Evolutionary conservation across 2,797 vertebrate genomes (phyloP).

Genomic region (Sebastes dallii): DNA sequence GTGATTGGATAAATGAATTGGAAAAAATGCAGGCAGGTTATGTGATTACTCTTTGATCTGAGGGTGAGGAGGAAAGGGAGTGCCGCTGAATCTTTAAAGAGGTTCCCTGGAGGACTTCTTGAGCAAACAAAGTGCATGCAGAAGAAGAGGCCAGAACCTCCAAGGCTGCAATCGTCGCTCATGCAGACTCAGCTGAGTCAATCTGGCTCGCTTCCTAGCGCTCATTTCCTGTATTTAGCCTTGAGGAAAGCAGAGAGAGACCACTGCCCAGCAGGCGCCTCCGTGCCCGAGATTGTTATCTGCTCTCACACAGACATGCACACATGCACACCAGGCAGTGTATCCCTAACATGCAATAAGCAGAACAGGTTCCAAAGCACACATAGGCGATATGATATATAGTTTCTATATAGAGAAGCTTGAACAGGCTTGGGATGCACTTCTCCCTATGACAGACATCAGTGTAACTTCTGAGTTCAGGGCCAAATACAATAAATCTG

Average conservation of each 20-base stretch:
- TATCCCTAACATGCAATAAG: slow-evolving; percentile 43
- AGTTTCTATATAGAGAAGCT: slow-evolving; percentile 22
- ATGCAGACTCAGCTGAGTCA: slow-evolving; percentile 56
- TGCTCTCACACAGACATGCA: slow-evolving; percentile 48
- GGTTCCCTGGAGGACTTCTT: slow-evolving; percentile 49
- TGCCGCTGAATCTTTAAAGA: slow-evolving; percentile 45
- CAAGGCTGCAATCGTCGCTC: slow-evolving; percentile 50
- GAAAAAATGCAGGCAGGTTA: slow-evolving; percentile 29
- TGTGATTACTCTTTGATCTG: slow-evolving; percentile 48
- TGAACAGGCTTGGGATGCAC: slow-evolving; percentile 18
- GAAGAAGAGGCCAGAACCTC: slow-evolving; percentile 36
- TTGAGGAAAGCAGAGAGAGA: slow-evolving; percentile 62
- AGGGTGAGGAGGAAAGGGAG: slow-evolving; percentile 41
- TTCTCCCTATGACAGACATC: slow-evolving; percentile 17
- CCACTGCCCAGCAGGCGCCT: slow-evolving; percentile 69
- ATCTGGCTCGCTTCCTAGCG: slow-evolving; percentile 59
- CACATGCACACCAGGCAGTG: slow-evolving; percentile 29
- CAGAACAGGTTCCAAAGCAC: slow-evolving; percentile 46
- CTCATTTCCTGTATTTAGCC: slow-evolving; percentile 78
- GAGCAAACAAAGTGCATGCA: slow-evolving; percentile 42
- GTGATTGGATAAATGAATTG: slow-evolving; percentile 18
- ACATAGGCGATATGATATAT: slow-evolving; percentile 49
- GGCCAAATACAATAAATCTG: slow-evolving; percentile 27
- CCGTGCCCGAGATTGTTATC: slow-evolving; percentile 74
- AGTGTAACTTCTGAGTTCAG: slow-evolving; percentile 4